Conservation (phyloP, 2,888 invertebrate genomes). For the Salpingus planirostris region DNA sequence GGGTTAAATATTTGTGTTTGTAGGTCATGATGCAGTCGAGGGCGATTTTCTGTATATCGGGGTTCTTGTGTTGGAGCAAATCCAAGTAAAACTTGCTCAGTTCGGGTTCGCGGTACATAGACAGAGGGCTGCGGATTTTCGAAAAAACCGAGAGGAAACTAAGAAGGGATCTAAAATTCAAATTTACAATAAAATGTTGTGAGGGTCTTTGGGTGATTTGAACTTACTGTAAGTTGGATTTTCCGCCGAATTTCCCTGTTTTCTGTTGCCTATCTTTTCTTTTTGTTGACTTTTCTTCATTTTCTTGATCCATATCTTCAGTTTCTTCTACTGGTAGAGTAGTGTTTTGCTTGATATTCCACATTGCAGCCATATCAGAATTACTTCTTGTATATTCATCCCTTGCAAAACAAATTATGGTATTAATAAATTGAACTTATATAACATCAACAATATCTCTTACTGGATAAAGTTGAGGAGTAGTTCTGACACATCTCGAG, state of each 20-base stretch:
- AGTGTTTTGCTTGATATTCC: slow-evolving; percentile 45
- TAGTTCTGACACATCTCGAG: slow-evolving; percentile 69
- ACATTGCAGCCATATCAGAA: slow-evolving; percentile 47
- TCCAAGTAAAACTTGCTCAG: slow-evolving; percentile 69
- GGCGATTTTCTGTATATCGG: slow-evolving; percentile 74
- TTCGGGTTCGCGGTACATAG: slow-evolving; percentile 66
- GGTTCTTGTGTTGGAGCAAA: slow-evolving; percentile 68
- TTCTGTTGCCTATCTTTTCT: slow-evolving; percentile 31
- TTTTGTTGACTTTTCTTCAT: slow-evolving; percentile 34
- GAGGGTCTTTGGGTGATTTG: not conserved
- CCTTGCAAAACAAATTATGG: no score
- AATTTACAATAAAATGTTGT: slow-evolving; percentile 18
- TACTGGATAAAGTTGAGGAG: slow-evolving; percentile 67
- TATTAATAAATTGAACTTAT: no score
- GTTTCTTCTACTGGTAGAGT: slow-evolving; percentile 27
- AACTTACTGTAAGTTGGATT: slow-evolving; percentile 26
- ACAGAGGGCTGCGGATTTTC: slow-evolving; percentile 71
- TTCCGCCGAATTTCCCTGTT: slow-evolving; percentile 16
- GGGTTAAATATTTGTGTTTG: slow-evolving; percentile 65
- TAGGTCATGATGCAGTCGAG: slow-evolving; percentile 82
- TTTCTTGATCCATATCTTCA: slow-evolving; percentile 29
- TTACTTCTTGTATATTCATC: slow-evolving; percentile 53
- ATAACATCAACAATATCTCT: slow-evolving; percentile 2
- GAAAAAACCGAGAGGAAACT: slow-evolving; percentile 68
- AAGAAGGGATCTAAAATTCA: slow-evolving; percentile 43